These are phyloP conservation scores for Cremastobaeus sp. DNA, from an alignment of 2,888 invertebrate species.

Conservation along the genomic window DNA sequence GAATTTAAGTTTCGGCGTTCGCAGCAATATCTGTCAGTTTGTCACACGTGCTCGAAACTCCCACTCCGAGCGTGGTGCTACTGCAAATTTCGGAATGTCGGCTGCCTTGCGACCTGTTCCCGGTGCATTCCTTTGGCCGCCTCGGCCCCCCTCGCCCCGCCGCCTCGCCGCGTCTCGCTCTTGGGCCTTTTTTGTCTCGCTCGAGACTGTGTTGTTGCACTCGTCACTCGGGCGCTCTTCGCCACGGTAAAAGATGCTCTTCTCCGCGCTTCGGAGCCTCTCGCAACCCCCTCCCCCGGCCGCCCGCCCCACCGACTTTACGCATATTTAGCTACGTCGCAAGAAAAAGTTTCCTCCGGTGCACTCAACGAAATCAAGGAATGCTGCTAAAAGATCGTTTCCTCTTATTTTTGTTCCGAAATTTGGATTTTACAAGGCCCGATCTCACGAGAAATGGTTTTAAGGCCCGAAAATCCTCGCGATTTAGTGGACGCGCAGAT, in stretches of 20 bases:
- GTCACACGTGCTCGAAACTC: constrained; percentile 37
- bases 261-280: constrained; percentile 15
- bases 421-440: constrained; percentile 14
- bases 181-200: constrained; percentile 31
- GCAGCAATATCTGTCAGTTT: constrained; percentile 42
- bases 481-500: background rate
- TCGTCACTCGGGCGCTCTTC: constrained; percentile 45
- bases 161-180: constrained; percentile 26
- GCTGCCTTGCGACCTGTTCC: constrained; percentile 74
- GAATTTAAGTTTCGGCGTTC: constrained; percentile 6
- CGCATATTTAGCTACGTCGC: constrained; percentile 38
- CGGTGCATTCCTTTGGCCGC: constrained; percentile 69
- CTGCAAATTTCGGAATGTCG: constrained; percentile 74
- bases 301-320: background rate
- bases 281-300: constrained; percentile 1
- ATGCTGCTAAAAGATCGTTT: constrained; percentile 23
- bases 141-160: constrained; percentile 37
- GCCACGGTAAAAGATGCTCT: constrained; percentile 22
- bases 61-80: constrained; percentile 54
- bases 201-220: constrained; percentile 32
- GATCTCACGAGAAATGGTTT: background rate
- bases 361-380: constrained; percentile 38
- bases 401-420: constrained; percentile 19
- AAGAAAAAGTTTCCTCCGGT: constrained; percentile 27
- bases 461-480: background rate